Base-by-base conservation (phyloP, 2,888 invertebrate species). In the Cantharis lateralis region DNA sequence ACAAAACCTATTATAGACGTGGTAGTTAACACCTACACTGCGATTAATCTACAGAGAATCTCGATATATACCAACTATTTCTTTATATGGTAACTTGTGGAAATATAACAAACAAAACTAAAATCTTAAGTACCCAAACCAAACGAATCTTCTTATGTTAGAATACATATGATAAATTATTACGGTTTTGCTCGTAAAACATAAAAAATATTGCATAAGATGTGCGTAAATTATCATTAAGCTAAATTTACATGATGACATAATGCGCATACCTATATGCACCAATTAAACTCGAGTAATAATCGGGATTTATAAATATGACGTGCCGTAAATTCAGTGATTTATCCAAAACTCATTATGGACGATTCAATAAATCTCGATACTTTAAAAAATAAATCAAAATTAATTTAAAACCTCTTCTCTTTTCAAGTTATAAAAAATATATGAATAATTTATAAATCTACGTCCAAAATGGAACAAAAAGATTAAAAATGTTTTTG, bases 1-100 rank as follows among this genome's bases (percentile, higher is more conserved):
- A 72, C 72, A 66, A 72, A 64, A 20, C 72, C 72, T 66, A 72
- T 72, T 72, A 48, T 72, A 48, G 48, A 48, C 48, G 15, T 72
- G 48, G 48, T 20, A 72, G 16, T 64, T 32, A 72, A 72, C 72
- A 72, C 66, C 72, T 48, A 72, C 72, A 64, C 20, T 66, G 32
- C 72, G 66, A 72, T 72, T 72, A 72, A 15, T 32, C 32, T 48
- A 15, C 20, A 11, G 64, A 66, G 66, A 64, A n/a, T 32, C 66
- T 72, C 72, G 32, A 66, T 72, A 18, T 32, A 66, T 32, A 66
- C 66, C 48, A 15, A 20, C 15, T 13, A 63, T 32, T 48, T 26
- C 72, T 72, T 66, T 66, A 72, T 72, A 66, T 66, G 48, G 48
- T 48, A 48, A 48, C 48, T 48, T 48, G 48, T 48, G 48, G 7